phyloP scores from a whole-genome alignment of 2,888 invertebrate genomes.

The Dynastes grantii region DNA sequence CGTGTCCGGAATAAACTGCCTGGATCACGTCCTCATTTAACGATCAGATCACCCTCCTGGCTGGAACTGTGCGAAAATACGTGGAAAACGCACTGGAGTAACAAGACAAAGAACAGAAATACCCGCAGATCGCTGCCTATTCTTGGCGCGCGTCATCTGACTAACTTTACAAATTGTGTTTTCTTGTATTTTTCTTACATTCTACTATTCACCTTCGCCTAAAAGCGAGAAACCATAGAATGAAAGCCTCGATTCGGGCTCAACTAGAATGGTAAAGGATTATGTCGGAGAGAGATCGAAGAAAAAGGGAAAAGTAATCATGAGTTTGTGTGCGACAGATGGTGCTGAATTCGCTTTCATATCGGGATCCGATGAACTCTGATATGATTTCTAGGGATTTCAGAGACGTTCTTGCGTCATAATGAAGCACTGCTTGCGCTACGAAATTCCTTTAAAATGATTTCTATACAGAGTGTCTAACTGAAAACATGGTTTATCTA shows the following conservation, averaged over 20 bases:
- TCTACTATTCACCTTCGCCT: not conserved
- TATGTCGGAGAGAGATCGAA: not conserved
- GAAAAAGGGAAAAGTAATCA: constrained; percentile 40
- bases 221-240: constrained; percentile 4
- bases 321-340: constrained; percentile 53
- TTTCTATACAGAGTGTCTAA: no score
- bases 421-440: constrained; percentile 1
- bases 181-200: constrained; percentile 64
- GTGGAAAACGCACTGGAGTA: constrained; percentile 54
- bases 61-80: constrained; percentile 60
- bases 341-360: constrained; percentile 52
- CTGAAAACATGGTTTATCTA: no score
- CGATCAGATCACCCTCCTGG: constrained; percentile 66
- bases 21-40: constrained; percentile 69
- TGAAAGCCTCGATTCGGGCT: not conserved
- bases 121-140: not conserved
- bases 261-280: not conserved
- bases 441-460: not conserved
- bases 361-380: constrained; percentile 55
- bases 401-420: not conserved
- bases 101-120: not conserved
- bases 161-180: constrained; percentile 69
- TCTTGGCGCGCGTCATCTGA: constrained; percentile 62
- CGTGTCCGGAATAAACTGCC: constrained; percentile 66
- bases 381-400: constrained; percentile 26